Evolutionary conservation across 2,113 vertebrate species (phyloP), one percentile per base, ranked within the genome.

Genomic region (Cariama cristata): DNA sequence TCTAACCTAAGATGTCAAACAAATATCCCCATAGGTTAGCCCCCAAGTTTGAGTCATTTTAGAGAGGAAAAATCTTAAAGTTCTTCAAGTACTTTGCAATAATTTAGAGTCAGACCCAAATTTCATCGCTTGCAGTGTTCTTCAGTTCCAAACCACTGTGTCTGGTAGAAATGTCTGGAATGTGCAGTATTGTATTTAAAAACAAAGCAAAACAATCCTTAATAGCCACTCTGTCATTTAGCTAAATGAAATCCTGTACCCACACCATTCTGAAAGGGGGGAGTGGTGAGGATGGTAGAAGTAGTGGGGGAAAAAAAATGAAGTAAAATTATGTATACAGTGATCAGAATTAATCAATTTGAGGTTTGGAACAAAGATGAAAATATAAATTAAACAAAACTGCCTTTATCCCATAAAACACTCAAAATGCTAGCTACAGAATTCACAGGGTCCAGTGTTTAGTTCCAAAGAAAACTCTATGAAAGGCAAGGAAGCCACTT

Each of bases 131-230:
- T 45, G 26, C 38, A 50, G 16, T 50, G 19, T 64, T 93, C n/a
- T 77, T 88, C 26, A 50, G 42, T 82, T 94, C 92, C n/a, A 93
- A 95, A 82, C 56, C 7, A 1, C 84, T 75, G 9, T 74, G 72
- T 85, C 62, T 89, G 38, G 30, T 72, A 76, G 77, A 93, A 94
- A 95, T 91, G 50, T 68, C 69, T 79, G 86, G 93, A 96, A 96
- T 96, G 87, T 90, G 42, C 66, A 64, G 32, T 79, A 91, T 62
- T 95, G 69, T 94, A 75, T 91, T 96, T 94, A 76, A 95, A 97
- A 91, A 77, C 60, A 89, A 93, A 96, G 56, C 14, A 89, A 81
- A 95, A 33, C 64, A 52, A 63, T 81, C 60, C 49, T 66, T 95
- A 73, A 91, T 79, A 91, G 58, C 33, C 33, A 42, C 33, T 90